Evolutionary conservation across 2,797 vertebrate species (phyloP).

Genomic region (Avahi laniger): DNA sequence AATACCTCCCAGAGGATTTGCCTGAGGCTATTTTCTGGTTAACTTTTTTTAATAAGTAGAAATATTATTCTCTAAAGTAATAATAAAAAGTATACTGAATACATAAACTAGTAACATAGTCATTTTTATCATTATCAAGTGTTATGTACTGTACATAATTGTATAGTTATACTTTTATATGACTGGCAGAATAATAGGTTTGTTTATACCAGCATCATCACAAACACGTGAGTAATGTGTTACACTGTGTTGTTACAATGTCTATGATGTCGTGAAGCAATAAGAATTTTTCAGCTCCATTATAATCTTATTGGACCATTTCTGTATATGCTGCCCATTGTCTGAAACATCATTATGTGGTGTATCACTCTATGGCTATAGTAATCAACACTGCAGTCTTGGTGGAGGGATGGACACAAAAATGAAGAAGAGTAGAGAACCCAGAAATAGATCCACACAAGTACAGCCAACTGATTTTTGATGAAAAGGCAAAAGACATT

Average conservation of each 20-base stretch:
- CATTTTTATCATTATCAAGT: background rate
- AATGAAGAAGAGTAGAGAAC: background rate
- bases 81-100: background rate
- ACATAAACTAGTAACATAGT: background rate
- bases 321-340: background rate
- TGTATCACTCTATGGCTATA: background rate
- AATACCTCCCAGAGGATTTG: background rate
- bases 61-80: background rate
- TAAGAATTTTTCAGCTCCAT: background rate
- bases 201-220: no score
- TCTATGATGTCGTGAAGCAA: background rate
- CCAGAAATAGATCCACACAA: background rate
- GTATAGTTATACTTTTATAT: background rate
- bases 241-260: background rate
- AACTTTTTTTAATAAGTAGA: background rate
- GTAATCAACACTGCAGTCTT: background rate
- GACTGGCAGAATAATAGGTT: background rate
- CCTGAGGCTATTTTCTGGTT: background rate
- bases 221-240: no score
- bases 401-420: background rate
- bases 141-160: background rate
- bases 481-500: background rate
- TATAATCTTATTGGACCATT: background rate
- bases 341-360: background rate
- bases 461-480: background rate